phyloP scores from a whole-genome alignment of 1,140 invertebrate species.

The Cyclina sinensis region DNA sequence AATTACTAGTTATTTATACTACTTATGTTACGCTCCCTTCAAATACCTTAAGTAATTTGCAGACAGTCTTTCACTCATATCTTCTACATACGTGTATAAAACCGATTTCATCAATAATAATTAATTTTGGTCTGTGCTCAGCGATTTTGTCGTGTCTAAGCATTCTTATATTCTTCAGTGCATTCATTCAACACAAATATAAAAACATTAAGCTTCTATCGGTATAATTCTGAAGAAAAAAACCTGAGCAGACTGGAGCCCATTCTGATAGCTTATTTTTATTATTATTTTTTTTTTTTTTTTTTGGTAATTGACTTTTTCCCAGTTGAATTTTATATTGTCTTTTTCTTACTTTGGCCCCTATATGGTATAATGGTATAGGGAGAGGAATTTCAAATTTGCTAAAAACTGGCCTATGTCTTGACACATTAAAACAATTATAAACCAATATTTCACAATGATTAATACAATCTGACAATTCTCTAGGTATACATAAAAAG shows the following conservation, averaged over 20 bases:
- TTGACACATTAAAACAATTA: conserved; percentile 39
- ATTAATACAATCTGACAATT: not conserved
- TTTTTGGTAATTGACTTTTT: too few species aligned
- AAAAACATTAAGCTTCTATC: not conserved
- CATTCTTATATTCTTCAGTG: too few species aligned
- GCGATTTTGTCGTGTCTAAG: too few species aligned
- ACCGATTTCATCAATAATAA: too few species aligned
- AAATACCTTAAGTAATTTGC: too few species aligned
- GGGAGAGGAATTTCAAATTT: not conserved
- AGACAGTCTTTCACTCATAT: too few species aligned
- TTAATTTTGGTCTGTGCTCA: too few species aligned
- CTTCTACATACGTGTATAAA: too few species aligned
- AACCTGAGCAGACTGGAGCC: not conserved
- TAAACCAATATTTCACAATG: conserved; percentile 25
- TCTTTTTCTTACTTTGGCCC: not conserved
- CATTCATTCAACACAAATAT: too few species aligned
- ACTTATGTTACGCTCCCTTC: too few species aligned
- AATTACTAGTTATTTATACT: too few species aligned
- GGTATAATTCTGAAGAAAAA: not conserved
- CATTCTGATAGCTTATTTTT: not conserved
- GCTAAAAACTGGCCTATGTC: conserved; percentile 23
- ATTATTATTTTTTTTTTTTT: too few species aligned
- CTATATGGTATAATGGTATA: not conserved
- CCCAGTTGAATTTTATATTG: not conserved
- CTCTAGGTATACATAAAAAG: conserved; percentile 24